Evolutionary conservation across 1,140 invertebrate species (phyloP).

Genomic region (Belonocnema kinseyi): DNA sequence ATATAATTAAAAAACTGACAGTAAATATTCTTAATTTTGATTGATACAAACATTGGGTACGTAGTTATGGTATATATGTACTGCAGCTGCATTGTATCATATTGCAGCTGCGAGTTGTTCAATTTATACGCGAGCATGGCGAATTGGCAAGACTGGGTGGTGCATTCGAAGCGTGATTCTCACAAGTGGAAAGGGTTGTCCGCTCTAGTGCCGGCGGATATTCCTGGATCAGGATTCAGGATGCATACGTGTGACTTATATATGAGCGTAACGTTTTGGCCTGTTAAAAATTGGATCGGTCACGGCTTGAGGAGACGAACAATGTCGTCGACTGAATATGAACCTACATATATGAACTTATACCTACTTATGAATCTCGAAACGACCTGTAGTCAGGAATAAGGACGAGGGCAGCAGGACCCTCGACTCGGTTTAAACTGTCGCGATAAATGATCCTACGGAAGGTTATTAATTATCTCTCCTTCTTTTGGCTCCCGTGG

Average conservation of each 20-base stretch:
- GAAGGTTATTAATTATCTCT: constrained; percentile 75
- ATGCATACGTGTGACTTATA: constrained; percentile 29
- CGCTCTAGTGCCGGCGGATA: constrained; percentile 60
- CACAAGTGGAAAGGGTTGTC: constrained; percentile 58
- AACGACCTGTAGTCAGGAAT: constrained; percentile 9
- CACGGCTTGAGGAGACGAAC: constrained; percentile 71
- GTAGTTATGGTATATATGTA: not conserved
- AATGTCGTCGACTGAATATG: constrained; percentile 62
- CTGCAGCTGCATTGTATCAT: constrained; percentile 11
- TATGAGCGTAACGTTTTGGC: constrained; percentile 47
- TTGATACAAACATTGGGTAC: not conserved
- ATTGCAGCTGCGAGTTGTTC: constrained; percentile 23
- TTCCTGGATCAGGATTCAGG: constrained; percentile 49
- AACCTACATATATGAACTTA: constrained; percentile 49
- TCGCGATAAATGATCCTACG: constrained; percentile 75
- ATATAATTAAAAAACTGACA: not conserved
- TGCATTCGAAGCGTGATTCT: constrained; percentile 45
- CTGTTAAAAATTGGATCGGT: constrained; percentile 75
- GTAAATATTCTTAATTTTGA: not conserved
- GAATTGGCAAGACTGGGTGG: constrained; percentile 41
- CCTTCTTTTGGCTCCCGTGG: constrained; percentile 61
- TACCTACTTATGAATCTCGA: constrained; percentile 35
- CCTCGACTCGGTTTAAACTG: constrained; percentile 68
- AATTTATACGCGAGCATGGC: constrained; percentile 44
- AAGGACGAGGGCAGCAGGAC: constrained; percentile 27